Evolutionary conservation across 37 sponge, comb jelly and placozoan genomes (phyloP).

Genomic region (Spongilla lacustris): DNA sequence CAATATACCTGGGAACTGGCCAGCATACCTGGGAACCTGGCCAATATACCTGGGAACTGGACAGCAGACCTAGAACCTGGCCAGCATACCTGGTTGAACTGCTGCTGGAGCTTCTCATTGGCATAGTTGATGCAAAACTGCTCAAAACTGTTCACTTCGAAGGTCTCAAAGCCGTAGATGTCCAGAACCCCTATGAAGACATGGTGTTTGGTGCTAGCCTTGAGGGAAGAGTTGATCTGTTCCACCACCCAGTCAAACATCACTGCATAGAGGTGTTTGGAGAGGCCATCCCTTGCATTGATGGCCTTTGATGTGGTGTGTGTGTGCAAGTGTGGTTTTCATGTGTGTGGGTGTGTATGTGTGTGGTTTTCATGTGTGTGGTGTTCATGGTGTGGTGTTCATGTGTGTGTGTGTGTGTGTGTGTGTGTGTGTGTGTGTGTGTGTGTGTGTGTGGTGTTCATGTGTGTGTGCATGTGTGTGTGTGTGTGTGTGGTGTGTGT

Average conservation of each 20-base stretch:
- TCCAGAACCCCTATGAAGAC: conserved; percentile 92
- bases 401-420: neutral
- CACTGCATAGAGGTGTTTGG: conserved; percentile 84
- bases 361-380: neutral
- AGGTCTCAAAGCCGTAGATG: conserved; percentile 95
- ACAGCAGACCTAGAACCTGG: neutral
- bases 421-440: neutral
- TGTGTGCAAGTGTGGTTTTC: no score
- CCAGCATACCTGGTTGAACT: conserved; percentile 75
- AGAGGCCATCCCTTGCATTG: conserved; percentile 76
- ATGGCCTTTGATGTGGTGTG: conserved; percentile 26
- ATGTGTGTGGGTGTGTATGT: neutral
- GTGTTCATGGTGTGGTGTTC: no score
- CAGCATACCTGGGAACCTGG: no score
- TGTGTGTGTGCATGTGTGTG: neutral
- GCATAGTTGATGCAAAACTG: conserved; percentile 99
- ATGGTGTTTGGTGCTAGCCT: neutral
- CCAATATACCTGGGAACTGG: no score
- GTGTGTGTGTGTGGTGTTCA: neutral
- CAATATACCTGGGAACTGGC: neutral
- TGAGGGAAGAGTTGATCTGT: conserved; percentile 66
- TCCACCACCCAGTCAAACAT: conserved; percentile 88
- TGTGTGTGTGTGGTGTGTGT: neutral
- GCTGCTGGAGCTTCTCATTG: conserved; percentile 95
- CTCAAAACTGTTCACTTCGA: conserved; percentile 88